phyloP scores from a whole-genome alignment of 2,888 invertebrate genomes.

The Gortyna flavago region DNA sequence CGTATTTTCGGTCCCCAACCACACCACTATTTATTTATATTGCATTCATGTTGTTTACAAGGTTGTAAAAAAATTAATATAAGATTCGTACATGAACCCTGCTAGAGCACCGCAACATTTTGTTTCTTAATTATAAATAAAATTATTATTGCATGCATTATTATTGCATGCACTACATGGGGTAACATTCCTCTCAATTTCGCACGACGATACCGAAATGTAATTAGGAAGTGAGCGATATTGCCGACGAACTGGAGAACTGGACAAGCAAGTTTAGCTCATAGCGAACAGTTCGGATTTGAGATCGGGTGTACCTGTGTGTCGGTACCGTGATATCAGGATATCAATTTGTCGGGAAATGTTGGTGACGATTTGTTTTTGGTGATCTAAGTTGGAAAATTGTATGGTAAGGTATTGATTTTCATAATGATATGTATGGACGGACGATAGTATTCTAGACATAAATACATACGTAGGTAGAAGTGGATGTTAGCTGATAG shows the following conservation, averaged over 20 bases:
- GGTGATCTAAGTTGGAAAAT: background rate
- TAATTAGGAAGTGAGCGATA: slow-evolving; percentile 49
- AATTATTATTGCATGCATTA: too few relatives aligned
- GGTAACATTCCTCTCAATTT: slow-evolving; percentile 36
- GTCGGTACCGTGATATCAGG: background rate
- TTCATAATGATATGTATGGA: background rate
- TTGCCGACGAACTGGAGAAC: slow-evolving; percentile 19
- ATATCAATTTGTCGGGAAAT: slow-evolving; percentile 9
- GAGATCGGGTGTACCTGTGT: slow-evolving; percentile 19
- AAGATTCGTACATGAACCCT: too few relatives aligned
- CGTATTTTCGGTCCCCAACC: background rate
- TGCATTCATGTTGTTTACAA: too few relatives aligned
- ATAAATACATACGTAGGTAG: background rate
- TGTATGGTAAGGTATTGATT: background rate
- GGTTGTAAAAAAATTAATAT: too few relatives aligned
- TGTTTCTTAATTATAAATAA: too few relatives aligned
- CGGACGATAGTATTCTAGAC: background rate
- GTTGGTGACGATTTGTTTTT: background rate
- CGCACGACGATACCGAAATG: slow-evolving; percentile 32
- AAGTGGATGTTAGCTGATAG: background rate
- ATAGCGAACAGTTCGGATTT: slow-evolving; percentile 26
- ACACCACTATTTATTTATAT: too few relatives aligned
- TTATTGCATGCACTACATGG: too few relatives aligned
- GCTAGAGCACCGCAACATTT: too few relatives aligned
- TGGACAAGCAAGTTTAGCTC: slow-evolving; percentile 25